These are phyloP conservation scores for Callithrix jacchus DNA, from an alignment of 2,113 vertebrate species.

Conservation along the genomic window DNA sequence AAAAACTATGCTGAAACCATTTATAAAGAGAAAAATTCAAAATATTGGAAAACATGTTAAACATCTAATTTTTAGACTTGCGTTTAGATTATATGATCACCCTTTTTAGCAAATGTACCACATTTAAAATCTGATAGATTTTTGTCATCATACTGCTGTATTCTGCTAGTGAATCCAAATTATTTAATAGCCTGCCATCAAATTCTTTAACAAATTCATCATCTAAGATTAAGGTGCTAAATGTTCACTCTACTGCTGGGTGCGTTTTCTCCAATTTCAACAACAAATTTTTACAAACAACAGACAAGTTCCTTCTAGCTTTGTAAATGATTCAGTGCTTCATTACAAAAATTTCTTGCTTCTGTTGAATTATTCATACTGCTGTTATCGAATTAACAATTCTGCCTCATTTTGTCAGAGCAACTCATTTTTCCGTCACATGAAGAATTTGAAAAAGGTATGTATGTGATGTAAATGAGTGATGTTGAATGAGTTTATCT, in stretches of 20 bases:
- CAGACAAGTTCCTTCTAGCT: conserved; percentile 41
- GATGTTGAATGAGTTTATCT: not conserved
- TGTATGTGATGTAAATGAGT: conserved; percentile 14
- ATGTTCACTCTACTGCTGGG: conserved; percentile 4
- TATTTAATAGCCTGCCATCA: not conserved
- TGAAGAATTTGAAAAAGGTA: conserved; percentile 9
- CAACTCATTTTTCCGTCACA: conserved; percentile 33
- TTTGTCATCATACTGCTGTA: conserved; percentile 39
- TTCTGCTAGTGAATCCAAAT: conserved; percentile 35
- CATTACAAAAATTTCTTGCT: not conserved
- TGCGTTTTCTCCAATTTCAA: conserved; percentile 40
- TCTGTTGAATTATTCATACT: conserved; percentile 59
- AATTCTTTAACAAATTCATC: conserved; percentile 55
- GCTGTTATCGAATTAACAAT: conserved; percentile 45
- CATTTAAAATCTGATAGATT: conserved; percentile 29
- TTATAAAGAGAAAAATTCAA: conserved; percentile 29
- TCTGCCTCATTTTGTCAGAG: conserved; percentile 15
- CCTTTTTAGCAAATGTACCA: conserved; percentile 17
- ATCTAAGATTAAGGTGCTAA: conserved; percentile 11
- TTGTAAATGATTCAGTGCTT: not conserved
- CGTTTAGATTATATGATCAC: not conserved
- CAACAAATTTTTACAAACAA: conserved; percentile 56
- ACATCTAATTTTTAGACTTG: not conserved
- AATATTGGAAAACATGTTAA: conserved; percentile 17
- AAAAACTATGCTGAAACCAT: not conserved